Conservation (phyloP, 2,888 invertebrate genomes). For the Drosophila prolongata region DNA sequence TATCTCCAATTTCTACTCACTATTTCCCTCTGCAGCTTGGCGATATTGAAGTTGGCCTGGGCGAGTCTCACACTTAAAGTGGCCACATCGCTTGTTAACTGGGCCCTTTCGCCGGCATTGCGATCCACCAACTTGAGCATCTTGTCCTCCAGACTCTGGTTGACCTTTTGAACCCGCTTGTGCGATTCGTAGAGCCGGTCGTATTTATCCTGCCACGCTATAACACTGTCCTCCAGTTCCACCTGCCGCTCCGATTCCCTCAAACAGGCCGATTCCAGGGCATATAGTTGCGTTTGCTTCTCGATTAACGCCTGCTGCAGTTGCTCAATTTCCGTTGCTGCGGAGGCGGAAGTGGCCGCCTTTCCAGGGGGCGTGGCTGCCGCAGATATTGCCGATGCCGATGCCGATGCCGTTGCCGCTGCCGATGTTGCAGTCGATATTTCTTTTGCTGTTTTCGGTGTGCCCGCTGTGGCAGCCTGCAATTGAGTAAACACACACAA, state of each 20-base stretch:
- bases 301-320: slow-evolving; percentile 92
- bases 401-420: not conserved
- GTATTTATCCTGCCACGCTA: slow-evolving; percentile 96
- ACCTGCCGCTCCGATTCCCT: slow-evolving; percentile 92
- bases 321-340: slow-evolving; percentile 87
- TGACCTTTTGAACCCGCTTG: slow-evolving; percentile 96
- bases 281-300: slow-evolving; percentile 92
- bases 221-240: slow-evolving; percentile 92
- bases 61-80: slow-evolving; percentile 92
- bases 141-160: slow-evolving; percentile 97
- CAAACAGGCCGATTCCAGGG: slow-evolving; percentile 94
- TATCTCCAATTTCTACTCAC: slow-evolving; percentile 85
- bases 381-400: not conserved
- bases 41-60: slow-evolving; percentile 93
- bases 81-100: slow-evolving; percentile 94
- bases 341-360: slow-evolving; percentile 14
- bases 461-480: slow-evolving; percentile 61
- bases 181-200: slow-evolving; percentile 96
- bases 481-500: slow-evolving; percentile 49
- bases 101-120: slow-evolving; percentile 94
- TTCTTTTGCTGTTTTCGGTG: slow-evolving; percentile 10
- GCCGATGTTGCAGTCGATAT: slow-evolving; percentile 14
- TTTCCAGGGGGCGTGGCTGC: slow-evolving; percentile 25
- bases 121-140: slow-evolving; percentile 95
- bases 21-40: slow-evolving; percentile 93